Evolutionary conservation across 2,113 vertebrate species (phyloP).

Genomic region (Phycodurus eques): DNA sequence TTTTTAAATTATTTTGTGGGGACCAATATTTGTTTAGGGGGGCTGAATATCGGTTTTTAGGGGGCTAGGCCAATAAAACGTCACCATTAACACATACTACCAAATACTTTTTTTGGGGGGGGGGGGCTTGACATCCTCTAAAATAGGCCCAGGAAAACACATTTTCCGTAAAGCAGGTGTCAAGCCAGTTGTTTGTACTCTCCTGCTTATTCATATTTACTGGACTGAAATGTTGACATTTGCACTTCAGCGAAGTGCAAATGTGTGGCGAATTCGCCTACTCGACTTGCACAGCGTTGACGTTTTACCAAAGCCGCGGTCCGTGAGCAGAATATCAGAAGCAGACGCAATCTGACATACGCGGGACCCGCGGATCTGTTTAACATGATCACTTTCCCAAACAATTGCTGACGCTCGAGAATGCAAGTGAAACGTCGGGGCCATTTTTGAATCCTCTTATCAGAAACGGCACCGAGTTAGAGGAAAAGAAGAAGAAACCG

Average conservation of each 20-base stretch:
- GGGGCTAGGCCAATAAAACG: too few species aligned
- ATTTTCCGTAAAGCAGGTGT: neutral
- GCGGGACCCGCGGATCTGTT: conserved; percentile 22
- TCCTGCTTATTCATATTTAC: conserved; percentile 18
- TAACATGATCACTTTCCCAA: conserved; percentile 34
- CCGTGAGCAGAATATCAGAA: conserved; percentile 29
- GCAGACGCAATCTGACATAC: conserved; percentile 36
- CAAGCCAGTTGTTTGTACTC: neutral
- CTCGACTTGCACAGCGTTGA: conserved; percentile 24
- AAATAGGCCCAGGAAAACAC: too few species aligned
- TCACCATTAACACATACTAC: too few species aligned
- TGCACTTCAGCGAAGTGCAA: too few species aligned
- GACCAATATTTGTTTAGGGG: too few species aligned
- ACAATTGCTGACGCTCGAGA: conserved; percentile 29
- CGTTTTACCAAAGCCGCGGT: conserved; percentile 37
- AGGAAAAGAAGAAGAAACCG: conserved; percentile 22
- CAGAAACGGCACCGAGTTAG: conserved; percentile 7
- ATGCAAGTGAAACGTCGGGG: neutral
- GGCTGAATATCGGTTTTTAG: too few species aligned
- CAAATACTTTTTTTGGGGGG: too few species aligned
- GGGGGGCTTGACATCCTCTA: too few species aligned
- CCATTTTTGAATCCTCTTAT: neutral
- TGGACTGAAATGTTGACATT: conserved; percentile 22
- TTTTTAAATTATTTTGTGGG: too few species aligned
- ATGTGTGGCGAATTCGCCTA: conserved; percentile 31